Evolutionary conservation across 1,140 invertebrate species (phyloP).

Genomic region (Pogonomyrmex barbatus): DNA sequence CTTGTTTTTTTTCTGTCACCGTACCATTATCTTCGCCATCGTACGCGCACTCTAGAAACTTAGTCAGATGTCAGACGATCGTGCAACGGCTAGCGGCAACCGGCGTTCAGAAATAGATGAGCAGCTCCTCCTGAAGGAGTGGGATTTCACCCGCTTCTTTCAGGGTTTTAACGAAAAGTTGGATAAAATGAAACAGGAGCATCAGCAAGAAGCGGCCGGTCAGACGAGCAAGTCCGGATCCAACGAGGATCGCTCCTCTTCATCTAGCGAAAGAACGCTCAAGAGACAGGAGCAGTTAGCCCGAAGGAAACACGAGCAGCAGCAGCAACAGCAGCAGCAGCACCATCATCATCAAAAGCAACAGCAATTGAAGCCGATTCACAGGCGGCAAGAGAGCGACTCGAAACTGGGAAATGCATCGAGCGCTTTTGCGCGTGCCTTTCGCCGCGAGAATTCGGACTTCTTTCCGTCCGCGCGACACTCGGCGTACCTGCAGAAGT

Average conservation of each 20-base stretch:
- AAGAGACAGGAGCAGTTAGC: constrained; percentile 77
- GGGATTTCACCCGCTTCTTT: constrained; percentile 94
- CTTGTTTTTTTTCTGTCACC: constrained; percentile 81
- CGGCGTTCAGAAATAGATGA: constrained; percentile 89
- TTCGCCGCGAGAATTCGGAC: constrained; percentile 93
- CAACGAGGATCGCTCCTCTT: constrained; percentile 72
- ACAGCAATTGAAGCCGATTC: constrained; percentile 82
- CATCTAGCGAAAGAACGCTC: constrained; percentile 78
- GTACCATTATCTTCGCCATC: constrained; percentile 80
- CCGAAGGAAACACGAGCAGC: constrained; percentile 75
- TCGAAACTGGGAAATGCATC: constrained; percentile 87
- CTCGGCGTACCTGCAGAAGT: constrained; percentile 89
- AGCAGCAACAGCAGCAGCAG: constrained; percentile 77
- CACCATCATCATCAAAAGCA: constrained; percentile 77
- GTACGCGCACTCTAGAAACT: constrained; percentile 81
- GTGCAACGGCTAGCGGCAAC: constrained; percentile 78
- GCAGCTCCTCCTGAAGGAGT: constrained; percentile 91
- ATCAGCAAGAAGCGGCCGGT: constrained; percentile 63
- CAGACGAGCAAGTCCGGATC: constrained; percentile 70
- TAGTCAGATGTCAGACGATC: constrained; percentile 82
- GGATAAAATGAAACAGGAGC: constrained; percentile 83
- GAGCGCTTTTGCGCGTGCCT: constrained; percentile 90
- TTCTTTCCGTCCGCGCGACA: constrained; percentile 92
- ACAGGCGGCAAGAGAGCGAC: constrained; percentile 89
- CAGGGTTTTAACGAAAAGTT: constrained; percentile 87